Conservation (phyloP, 2,797 vertebrate species). For the Botia almorhae region DNA sequence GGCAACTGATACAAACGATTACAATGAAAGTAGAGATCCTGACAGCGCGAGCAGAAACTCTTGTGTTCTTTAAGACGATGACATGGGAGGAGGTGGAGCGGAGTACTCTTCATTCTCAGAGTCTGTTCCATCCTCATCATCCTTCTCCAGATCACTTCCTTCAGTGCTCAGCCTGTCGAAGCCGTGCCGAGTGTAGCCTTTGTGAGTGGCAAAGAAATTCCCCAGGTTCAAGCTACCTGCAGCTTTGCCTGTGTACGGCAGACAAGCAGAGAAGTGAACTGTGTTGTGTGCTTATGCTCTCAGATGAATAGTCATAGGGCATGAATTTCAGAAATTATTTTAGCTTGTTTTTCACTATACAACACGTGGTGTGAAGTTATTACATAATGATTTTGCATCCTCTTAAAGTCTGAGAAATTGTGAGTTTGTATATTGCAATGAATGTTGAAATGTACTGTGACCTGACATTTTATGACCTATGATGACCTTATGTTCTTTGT, state of each 20-base stretch:
- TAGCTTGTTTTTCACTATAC: too few relatives aligned
- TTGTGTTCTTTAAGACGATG: slow-evolving; percentile 69
- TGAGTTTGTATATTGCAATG: too few relatives aligned
- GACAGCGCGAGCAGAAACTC: slow-evolving; percentile 77
- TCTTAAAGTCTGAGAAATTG: too few relatives aligned
- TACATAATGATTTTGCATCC: too few relatives aligned
- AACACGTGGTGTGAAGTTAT: too few relatives aligned
- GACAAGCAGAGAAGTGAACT: too few relatives aligned
- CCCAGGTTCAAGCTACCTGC: slow-evolving; percentile 90
- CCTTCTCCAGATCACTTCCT: slow-evolving; percentile 94
- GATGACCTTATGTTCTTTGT: too few relatives aligned
- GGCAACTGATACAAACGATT: slow-evolving; percentile 86
- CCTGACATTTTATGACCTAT: too few relatives aligned
- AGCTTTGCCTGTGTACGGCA: slow-evolving; percentile 81
- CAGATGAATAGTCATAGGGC: too few relatives aligned
- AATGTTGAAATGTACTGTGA: too few relatives aligned
- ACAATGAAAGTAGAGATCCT: slow-evolving; percentile 84
- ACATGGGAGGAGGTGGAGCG: slow-evolving; percentile 76
- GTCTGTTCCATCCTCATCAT: slow-evolving; percentile 90
- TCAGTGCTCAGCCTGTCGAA: slow-evolving; percentile 97
- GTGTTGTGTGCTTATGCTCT: too few relatives aligned
- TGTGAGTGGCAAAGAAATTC: slow-evolving; percentile 92
- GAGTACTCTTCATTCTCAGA: slow-evolving; percentile 94
- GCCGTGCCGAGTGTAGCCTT: slow-evolving; percentile 93
- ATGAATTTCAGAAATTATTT: too few relatives aligned